A percentile compares a stretch with the other conserved stretches of the same genome.
phyloP scores from a whole-genome alignment of 1,140 invertebrate species.

The Whitmania pigra region DNA sequence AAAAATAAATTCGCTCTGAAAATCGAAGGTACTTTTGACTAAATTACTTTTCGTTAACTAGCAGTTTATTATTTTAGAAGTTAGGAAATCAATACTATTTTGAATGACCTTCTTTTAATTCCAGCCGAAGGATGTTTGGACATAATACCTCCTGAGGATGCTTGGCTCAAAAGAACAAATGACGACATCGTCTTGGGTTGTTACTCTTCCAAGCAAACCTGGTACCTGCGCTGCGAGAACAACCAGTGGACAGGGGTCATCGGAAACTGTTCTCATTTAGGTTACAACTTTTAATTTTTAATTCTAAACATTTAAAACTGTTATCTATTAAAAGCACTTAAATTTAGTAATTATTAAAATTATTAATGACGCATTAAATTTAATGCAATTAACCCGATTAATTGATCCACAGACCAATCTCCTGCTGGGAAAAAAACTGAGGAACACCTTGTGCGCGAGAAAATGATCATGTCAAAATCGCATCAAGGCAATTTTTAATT shows the following conservation, averaged over 20 bases:
- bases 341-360: too few relatives aligned
- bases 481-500: not conserved
- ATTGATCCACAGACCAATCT: not conserved
- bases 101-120: too few relatives aligned
- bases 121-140: slow-evolving; percentile 8
- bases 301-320: too few relatives aligned
- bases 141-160: slow-evolving; percentile 6
- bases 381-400: not conserved
- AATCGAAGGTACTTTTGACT: too few relatives aligned
- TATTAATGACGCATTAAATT: not conserved
- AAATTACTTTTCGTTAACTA: too few relatives aligned
- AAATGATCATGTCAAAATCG: not conserved
- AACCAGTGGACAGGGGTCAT: slow-evolving; percentile 11
- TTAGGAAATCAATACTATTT: too few relatives aligned
- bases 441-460: not conserved
- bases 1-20: too few relatives aligned
- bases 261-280: slow-evolving; percentile 11
- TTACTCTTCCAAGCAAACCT: not conserved
- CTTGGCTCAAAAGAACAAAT: slow-evolving; percentile 1
- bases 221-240: slow-evolving; percentile 4
- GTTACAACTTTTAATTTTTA: too few relatives aligned
- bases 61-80: too few relatives aligned
- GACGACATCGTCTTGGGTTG: slow-evolving; percentile 13
- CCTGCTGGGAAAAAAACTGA: not conserved
- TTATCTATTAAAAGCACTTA: too few relatives aligned